phyloP scores from a whole-genome alignment of 2,113 vertebrate genomes.

The Labeo rohita region DNA sequence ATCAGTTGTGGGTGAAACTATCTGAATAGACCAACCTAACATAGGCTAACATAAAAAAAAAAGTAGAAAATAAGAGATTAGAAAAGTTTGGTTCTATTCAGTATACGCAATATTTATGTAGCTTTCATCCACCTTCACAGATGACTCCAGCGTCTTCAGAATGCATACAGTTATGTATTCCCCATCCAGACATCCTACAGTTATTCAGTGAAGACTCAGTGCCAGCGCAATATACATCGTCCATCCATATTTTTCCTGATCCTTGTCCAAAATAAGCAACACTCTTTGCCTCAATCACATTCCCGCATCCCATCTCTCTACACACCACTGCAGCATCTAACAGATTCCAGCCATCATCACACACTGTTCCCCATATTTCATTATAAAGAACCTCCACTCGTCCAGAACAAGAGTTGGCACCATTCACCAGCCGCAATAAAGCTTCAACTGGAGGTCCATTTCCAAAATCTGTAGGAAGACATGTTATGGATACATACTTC shows the following conservation, averaged over 20 bases:
- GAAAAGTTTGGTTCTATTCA: neutral
- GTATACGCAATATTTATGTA: neutral
- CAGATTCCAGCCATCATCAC: constrained; percentile 5
- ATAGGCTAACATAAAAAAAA: neutral
- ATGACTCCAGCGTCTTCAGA: constrained; percentile 32
- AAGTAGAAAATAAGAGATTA: neutral
- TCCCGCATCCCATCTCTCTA: constrained; percentile 7
- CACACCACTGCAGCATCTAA: constrained; percentile 28
- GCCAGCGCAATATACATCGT: neutral
- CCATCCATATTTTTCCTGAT: constrained; percentile 18
- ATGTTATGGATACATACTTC: neutral
- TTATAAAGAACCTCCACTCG: constrained; percentile 34
- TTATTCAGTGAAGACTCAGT: constrained; percentile 1
- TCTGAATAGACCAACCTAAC: constrained; percentile 1
- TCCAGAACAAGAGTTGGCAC: neutral
- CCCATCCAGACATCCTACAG: neutral
- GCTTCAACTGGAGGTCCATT: neutral
- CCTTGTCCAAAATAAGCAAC: neutral
- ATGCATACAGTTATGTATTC: neutral
- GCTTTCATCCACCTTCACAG: constrained; percentile 2
- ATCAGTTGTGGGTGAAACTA: too few species aligned
- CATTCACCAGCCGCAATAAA: constrained; percentile 15
- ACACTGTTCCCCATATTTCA: constrained; percentile 28
- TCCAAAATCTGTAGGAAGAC: neutral
- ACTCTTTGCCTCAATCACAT: neutral